These are phyloP conservation scores for Heliconius eleuchia DNA, from an alignment of 1,140 invertebrate genomes.

Conservation along the genomic window DNA sequence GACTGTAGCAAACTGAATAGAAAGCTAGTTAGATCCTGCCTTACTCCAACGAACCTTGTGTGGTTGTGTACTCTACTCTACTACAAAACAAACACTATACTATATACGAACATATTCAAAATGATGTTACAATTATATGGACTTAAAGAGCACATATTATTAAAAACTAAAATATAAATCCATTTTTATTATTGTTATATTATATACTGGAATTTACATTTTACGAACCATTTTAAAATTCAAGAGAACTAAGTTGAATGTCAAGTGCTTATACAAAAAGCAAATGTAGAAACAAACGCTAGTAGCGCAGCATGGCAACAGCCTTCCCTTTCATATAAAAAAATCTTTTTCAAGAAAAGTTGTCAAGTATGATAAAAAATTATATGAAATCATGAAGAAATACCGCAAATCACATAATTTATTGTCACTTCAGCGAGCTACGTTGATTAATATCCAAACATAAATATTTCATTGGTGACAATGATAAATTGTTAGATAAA, in stretches of 20 bases:
- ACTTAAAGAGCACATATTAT: neutral
- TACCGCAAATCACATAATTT: slow-evolving; percentile 38
- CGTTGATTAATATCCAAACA: slow-evolving; percentile 55
- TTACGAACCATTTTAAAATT: neutral
- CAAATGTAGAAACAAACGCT: neutral
- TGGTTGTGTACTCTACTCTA: neutral
- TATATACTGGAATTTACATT: no score
- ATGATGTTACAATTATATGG: neutral
- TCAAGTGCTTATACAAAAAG: neutral
- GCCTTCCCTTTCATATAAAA: neutral
- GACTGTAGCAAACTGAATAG: slow-evolving; percentile 19
- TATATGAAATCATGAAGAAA: slow-evolving; percentile 15
- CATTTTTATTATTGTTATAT: no score
- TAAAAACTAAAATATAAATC: no score
- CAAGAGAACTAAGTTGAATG: neutral
- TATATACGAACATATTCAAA: neutral
- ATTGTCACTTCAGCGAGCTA: slow-evolving; percentile 34
- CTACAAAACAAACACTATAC: neutral
- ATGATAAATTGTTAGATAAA: slow-evolving; percentile 45
- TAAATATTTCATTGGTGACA: slow-evolving; percentile 50
- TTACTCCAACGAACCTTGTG: neutral
- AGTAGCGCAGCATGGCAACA: neutral
- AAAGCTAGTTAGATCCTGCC: slow-evolving; percentile 18
- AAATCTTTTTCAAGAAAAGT: neutral
- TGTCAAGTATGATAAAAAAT: neutral